Evolutionary conservation across 2,113 vertebrate species (phyloP).

Genomic region (Camelus dromedarius): DNA sequence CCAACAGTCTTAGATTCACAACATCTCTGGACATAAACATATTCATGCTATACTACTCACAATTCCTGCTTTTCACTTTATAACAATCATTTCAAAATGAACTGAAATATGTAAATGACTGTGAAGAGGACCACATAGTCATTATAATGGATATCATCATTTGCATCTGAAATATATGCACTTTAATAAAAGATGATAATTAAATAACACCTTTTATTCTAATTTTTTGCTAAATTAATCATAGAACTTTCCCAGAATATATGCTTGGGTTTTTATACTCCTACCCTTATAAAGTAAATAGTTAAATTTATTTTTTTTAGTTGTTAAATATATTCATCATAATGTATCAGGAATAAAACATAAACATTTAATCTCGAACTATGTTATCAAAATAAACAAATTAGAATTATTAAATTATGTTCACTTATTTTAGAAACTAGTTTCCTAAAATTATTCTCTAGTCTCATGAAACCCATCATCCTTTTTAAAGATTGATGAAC

Average conservation of each 20-base stretch:
- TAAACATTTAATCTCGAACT: not conserved
- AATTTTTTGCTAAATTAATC: not conserved
- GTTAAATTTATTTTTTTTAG: not conserved
- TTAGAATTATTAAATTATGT: not conserved
- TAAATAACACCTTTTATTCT: not conserved
- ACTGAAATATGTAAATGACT: not conserved
- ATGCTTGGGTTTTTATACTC: not conserved
- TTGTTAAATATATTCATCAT: not conserved
- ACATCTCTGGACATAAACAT: not conserved
- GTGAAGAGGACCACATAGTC: not conserved
- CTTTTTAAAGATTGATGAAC: not conserved
- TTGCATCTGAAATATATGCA: not conserved
- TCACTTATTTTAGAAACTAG: slow-evolving; percentile 62
- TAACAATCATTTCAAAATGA: not conserved
- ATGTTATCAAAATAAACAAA: not conserved
- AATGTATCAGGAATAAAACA: not conserved
- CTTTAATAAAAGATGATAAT: not conserved
- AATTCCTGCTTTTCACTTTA: not conserved
- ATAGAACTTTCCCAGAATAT: not conserved
- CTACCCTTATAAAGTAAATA: not conserved
- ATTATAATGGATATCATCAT: not conserved
- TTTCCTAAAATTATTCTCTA: slow-evolving; percentile 74
- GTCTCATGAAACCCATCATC: not conserved
- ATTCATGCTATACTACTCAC: not conserved
- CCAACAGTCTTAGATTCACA: not conserved